A percentile compares a stretch with the other conserved stretches of the same genome.
Evolutionary conservation across 2,797 vertebrate species (phyloP).

Genomic region (Tangara arthus): DNA sequence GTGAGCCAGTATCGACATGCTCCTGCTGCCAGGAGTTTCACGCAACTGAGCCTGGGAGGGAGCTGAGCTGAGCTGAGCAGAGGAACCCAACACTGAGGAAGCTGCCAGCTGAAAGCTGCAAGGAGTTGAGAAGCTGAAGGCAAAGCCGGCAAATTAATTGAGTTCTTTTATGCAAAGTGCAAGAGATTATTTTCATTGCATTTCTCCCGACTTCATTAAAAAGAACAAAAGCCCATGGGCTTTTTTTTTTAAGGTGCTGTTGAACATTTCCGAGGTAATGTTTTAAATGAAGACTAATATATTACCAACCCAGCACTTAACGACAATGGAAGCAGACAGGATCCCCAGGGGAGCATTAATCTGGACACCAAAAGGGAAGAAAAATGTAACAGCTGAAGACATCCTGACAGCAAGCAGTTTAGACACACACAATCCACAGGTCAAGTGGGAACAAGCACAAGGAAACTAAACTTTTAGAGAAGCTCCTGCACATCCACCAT

Average conservation of each 20-base stretch:
- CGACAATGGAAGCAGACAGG: background rate
- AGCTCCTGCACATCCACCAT: background rate
- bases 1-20: background rate
- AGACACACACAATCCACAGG: fast-evolving
- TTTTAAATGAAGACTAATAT: conserved; percentile 20
- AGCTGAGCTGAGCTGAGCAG: background rate
- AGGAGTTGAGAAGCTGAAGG: conserved; percentile 13
- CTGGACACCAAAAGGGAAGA: conserved; percentile 7
- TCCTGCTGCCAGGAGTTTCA: background rate
- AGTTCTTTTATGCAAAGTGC: conserved; percentile 4
- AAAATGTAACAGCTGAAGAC: background rate
- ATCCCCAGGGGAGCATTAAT: background rate
- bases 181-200: conserved; percentile 7
- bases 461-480: background rate
- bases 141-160: background rate
- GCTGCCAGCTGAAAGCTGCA: background rate
- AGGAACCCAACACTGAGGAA: background rate
- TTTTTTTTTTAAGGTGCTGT: conserved; percentile 5
- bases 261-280: conserved; percentile 26
- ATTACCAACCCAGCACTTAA: background rate
- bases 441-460: background rate
- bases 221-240: conserved; percentile 32
- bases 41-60: background rate
- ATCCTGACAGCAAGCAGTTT: background rate
- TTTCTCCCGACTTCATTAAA: conserved; percentile 28